A percentile compares a stretch with the other conserved stretches of the same genome.
Conservation (phyloP, 2,888 invertebrate species). For the Caenorhabditis sinica region DNA sequence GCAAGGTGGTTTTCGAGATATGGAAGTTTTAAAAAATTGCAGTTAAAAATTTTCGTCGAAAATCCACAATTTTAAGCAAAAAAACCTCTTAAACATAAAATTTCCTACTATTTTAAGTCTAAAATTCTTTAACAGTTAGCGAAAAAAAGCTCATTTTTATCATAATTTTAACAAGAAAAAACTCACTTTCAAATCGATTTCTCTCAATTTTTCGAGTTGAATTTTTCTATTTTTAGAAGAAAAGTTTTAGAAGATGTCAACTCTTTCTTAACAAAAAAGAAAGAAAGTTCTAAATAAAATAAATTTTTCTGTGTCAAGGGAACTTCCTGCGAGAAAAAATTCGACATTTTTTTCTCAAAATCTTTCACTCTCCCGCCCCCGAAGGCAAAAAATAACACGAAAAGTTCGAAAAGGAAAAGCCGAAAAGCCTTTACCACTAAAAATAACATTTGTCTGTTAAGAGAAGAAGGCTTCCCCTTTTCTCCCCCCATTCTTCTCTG, state of each 20-base stretch:
- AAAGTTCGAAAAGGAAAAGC: background rate
- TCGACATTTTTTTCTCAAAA: background rate
- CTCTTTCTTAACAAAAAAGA: too few species aligned
- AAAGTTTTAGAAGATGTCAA: too few species aligned
- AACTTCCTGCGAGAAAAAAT: background rate
- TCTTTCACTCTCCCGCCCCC: background rate
- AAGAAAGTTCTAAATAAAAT: too few species aligned
- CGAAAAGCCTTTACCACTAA: background rate
- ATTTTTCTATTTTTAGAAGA: background rate
- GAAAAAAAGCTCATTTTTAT: too few species aligned
- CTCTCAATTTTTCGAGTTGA: background rate
- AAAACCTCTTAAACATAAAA: too few species aligned
- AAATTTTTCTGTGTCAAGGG: background rate
- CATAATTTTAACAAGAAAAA: background rate
- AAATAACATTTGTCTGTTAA: constrained; percentile 2
- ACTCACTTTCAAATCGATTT: background rate
- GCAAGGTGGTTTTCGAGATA: background rate
- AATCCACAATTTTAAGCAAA: too few species aligned
- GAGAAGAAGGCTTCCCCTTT: constrained; percentile 2
- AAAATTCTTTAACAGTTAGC: too few species aligned
- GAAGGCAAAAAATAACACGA: background rate
- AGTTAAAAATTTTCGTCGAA: too few species aligned
- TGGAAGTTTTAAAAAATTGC: too few species aligned
- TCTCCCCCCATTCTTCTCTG: background rate
- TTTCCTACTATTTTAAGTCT: too few species aligned